Evolutionary conservation across 2,888 invertebrate genomes (phyloP), one percentile per base, ranked within the genome.

Genomic region (Gnatocerus cornutus): DNA sequence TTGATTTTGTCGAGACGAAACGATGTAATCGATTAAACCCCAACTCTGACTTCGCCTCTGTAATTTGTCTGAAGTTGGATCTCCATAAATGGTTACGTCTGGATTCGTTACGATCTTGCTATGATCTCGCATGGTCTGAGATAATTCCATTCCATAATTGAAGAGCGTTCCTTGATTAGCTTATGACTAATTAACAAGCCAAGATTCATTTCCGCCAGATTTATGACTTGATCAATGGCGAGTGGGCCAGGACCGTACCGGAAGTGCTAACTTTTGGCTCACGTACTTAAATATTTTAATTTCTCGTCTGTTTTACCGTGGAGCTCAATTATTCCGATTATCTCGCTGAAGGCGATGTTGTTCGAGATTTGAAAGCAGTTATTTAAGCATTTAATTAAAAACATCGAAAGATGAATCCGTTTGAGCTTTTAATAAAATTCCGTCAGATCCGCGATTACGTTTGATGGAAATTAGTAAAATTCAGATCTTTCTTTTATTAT

Each of bases 131-230:
- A 48, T 65, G 65, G 50, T 48, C 41, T 37, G 56, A 68, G 48
- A 46, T 53, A 43, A 68, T 68, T 59, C 52, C 39, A 55, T 46
- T 68, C 62, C 59, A 56, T 62, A 55, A 68, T 53, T 63, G 64
- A 50, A 43, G 43, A 41, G 45, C 50, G 64, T 37, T 56, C 43
- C 55, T 55, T 52, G 52, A 64, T 64, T 69, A 52, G 58, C 50
- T 64, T 69, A 62, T 58, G 56, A 69, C 69, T 69, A 69, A 69
- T 69, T 69, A 69, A 69, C 58, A 41, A 45, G 59, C 48, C 52
- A 45, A 69, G 41, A 62, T 52, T 63, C 48, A 41, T 68, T 56
- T 64, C 64, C 64, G 45, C 21, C 52, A 50, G 64, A 64, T 52
- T 64, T 58, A 58, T 50, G 46, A 48, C 59, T 43, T 45, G 43